Evolutionary conservation across 2,113 vertebrate genomes (phyloP), one percentile per base, ranked within the genome.

Genomic region (Strix aluco): DNA sequence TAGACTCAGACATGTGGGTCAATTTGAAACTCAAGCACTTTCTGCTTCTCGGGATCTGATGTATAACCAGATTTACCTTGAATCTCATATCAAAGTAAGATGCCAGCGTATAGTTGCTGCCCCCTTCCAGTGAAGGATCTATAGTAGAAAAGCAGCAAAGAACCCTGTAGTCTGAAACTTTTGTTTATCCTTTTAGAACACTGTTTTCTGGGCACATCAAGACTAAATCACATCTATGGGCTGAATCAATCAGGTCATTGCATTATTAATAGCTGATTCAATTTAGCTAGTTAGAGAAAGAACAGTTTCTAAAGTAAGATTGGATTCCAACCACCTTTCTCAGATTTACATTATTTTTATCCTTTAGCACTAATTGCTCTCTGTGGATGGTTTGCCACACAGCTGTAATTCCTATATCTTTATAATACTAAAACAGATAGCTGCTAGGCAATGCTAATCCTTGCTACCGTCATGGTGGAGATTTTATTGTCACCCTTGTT

Each of bases 191-290:
- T 93, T 94, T 6, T 88, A 81, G 78, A 91, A 83, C 11, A 59
- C 13, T 94, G 36, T 40, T 96, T 97, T 86, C 82, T n/a, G 79
- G 86, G 72, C 66, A 72, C 49, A 91, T 19, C 7, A 20, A 86
- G 79, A 94, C 84, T 95, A 95, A 97, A 97, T 97, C 74, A 93
- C 27, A 87, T 94, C 90, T 88, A 81, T 42, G 42, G 49, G 59
- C 42, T 95, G 30, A 91, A 66, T 85, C 19, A 89, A 91, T 97
- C 78, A 59, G 6, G 10, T 97, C 90, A 85, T 11, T 95, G 63
- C 55, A 79, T 95, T 97, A 94, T 96, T 97, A 96, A 96, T 70
- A 90, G 75, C 47, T 95, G 65, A 92, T 94, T 94, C 80, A 81
- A 40, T 94, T 94, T 86, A 91, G 40, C 52, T 97, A 55, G 58